Conservation (phyloP, 1,140 invertebrate species). For the Pseudomyrmex sp. region DNA sequence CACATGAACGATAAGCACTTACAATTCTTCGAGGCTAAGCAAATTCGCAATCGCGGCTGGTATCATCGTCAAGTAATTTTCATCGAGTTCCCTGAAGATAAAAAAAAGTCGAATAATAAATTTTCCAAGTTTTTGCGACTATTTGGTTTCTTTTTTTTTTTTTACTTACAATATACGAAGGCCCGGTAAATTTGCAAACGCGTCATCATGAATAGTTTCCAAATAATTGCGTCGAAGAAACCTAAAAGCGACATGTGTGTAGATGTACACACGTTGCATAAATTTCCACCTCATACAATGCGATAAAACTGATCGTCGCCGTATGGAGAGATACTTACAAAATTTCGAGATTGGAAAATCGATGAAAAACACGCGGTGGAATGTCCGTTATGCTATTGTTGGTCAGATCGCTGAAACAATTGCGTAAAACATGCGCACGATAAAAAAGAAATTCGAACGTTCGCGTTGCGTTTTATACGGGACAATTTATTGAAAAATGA, state of each 20-base stretch:
- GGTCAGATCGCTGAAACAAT: conserved; percentile 88
- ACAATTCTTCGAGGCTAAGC: conserved; percentile 89
- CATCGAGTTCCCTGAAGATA: conserved; percentile 89
- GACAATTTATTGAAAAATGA: neutral
- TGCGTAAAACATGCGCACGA: neutral
- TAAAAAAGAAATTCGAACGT: neutral
- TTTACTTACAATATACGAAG: conserved; percentile 90
- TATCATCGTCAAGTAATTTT: conserved; percentile 89
- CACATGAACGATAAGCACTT: conserved; percentile 82
- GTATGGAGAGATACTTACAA: conserved; percentile 86
- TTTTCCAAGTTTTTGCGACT: neutral
- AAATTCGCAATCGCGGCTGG: conserved; percentile 88
- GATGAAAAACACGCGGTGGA: conserved; percentile 87
- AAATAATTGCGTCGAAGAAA: conserved; percentile 90
- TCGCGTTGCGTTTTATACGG: neutral
- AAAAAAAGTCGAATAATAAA: conserved; percentile 28
- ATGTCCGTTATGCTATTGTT: conserved; percentile 88
- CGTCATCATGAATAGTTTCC: conserved; percentile 87
- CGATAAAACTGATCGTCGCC: no score
- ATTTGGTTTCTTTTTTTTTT: conserved; percentile 6
- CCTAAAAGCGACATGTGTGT: conserved; percentile 81
- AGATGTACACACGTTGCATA: neutral
- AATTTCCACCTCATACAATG: neutral
- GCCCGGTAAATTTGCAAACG: conserved; percentile 88
- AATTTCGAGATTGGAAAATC: conserved; percentile 87